These are phyloP conservation scores for Anagrus nilaparvatae DNA, from an alignment of 1,140 invertebrate species.

Conservation along the genomic window DNA sequence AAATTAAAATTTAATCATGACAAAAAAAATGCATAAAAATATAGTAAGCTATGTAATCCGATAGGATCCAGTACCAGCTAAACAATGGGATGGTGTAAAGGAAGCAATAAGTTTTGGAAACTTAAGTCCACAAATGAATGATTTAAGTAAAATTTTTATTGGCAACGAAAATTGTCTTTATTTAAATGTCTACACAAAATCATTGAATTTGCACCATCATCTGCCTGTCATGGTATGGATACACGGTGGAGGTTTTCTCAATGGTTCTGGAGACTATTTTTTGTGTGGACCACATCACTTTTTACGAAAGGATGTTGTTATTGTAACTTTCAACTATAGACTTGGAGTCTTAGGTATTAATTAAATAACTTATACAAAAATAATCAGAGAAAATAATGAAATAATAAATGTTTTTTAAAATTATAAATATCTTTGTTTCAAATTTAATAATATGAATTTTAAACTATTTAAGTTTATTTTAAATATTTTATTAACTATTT, in stretches of 20 bases:
- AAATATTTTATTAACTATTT: no score
- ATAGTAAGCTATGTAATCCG: not conserved
- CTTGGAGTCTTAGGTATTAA: slow-evolving; percentile 48
- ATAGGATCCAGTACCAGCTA: slow-evolving; percentile 46
- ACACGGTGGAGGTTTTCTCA: slow-evolving; percentile 50
- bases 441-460: no score
- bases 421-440: no score
- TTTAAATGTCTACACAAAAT: slow-evolving; percentile 68
- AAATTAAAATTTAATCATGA: no score
- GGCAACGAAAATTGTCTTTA: slow-evolving; percentile 67
- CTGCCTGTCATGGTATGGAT: slow-evolving; percentile 43
- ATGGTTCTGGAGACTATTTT: slow-evolving; percentile 32
- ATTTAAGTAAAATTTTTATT: not conserved
- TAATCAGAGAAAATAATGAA: no score
- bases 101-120: slow-evolving; percentile 46
- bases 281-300: slow-evolving; percentile 43
- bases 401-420: no score
- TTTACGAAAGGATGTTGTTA: slow-evolving; percentile 39
- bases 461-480: no score
- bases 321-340: slow-evolving; percentile 51
- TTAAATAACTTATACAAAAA: no score
- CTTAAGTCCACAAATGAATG: slow-evolving; percentile 34
- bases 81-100: slow-evolving; percentile 44
- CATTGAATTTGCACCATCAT: slow-evolving; percentile 10
- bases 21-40: no score